These are phyloP conservation scores for Centrocercus urophasianus DNA, from an alignment of 2,113 vertebrate species.

Conservation along the genomic window DNA sequence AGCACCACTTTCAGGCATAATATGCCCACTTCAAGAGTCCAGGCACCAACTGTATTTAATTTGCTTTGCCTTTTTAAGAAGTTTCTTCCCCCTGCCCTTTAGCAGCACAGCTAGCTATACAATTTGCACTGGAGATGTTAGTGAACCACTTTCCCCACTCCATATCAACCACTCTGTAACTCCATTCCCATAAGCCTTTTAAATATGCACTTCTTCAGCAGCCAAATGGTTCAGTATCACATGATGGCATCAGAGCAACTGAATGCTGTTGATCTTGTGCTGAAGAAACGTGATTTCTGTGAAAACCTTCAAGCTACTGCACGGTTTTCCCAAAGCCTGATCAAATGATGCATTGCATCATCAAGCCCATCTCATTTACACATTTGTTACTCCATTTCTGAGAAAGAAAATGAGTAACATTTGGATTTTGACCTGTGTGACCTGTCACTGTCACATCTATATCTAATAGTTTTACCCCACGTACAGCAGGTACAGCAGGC, in stretches of 20 bases:
- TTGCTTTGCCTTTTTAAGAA: background rate
- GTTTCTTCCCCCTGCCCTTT: background rate
- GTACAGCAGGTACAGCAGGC: background rate
- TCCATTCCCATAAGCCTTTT: background rate
- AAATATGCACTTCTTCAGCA: background rate
- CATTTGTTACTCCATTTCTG: background rate
- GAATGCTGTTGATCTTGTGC: background rate
- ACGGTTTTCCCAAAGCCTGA: background rate
- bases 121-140: background rate
- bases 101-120: background rate
- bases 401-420: background rate
- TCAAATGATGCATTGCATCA: background rate
- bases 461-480: background rate
- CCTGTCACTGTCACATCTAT: background rate
- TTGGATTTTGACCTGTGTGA: background rate
- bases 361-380: background rate
- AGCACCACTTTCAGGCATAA: background rate
- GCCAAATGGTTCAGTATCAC: background rate
- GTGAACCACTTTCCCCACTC: background rate
- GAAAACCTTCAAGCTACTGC: background rate
- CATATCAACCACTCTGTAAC: background rate
- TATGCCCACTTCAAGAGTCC: background rate
- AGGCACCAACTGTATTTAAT: background rate
- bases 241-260: background rate
- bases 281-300: background rate